Evolutionary conservation across 2,113 vertebrate species (phyloP).

Genomic region (Bubo bubo): DNA sequence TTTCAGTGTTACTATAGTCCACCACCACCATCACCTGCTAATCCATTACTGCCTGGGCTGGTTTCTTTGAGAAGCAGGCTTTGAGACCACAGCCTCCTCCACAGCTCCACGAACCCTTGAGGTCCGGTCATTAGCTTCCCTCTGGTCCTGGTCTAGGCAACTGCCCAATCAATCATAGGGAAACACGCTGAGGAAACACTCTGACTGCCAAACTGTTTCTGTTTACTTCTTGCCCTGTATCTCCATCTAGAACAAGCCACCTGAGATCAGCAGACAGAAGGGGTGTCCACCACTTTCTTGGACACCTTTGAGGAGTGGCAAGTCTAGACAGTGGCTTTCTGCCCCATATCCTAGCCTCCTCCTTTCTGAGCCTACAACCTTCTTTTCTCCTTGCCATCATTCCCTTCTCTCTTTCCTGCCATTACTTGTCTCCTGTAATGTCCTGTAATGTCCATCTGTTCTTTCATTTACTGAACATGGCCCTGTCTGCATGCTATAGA

Average conservation of each 20-base stretch:
- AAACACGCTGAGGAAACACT: not conserved
- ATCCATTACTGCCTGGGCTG: not conserved
- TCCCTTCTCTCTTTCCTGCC: not conserved
- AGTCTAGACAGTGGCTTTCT: not conserved
- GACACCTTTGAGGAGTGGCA: not conserved
- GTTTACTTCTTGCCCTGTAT: not conserved
- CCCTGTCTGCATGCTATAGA: not conserved
- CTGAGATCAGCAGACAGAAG: not conserved
- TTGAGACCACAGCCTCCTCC: not conserved
- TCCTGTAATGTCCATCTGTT: not conserved
- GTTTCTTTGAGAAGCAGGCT: not conserved
- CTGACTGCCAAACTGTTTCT: not conserved
- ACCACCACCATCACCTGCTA: not conserved
- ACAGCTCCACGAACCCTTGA: not conserved
- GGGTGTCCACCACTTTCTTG: not conserved
- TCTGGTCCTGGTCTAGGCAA: not conserved
- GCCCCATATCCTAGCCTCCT: not conserved
- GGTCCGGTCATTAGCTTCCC: not conserved
- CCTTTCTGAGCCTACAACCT: not conserved
- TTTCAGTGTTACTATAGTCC: not conserved
- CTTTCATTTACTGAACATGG: not conserved
- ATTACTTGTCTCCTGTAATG: not conserved
- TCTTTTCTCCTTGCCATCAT: not conserved
- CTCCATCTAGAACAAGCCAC: not conserved
- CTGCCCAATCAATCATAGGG: not conserved